Conservation (phyloP, 2,113 vertebrate species). For the Syngnathus scovelli region DNA sequence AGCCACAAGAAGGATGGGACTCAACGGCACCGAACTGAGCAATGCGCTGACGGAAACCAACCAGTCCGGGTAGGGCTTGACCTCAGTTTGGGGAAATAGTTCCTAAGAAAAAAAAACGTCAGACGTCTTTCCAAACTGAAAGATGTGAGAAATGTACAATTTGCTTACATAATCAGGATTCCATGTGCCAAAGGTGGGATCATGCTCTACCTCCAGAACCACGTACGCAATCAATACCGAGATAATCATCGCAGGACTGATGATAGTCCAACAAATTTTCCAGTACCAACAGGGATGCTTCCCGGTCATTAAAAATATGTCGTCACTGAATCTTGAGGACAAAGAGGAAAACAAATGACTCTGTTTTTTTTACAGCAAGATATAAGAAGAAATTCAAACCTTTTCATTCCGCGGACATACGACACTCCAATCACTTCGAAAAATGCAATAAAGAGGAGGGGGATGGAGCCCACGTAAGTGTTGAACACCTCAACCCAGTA, state of each 20-base stretch:
- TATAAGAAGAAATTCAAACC: conserved; percentile 51
- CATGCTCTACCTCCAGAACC: conserved; percentile 55
- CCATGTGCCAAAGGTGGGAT: conserved; percentile 75
- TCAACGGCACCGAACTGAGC: conserved; percentile 63
- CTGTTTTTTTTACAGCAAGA: too few relatives aligned
- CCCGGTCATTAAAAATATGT: conserved; percentile 82
- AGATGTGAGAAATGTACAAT: too few relatives aligned
- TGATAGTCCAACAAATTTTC: conserved; percentile 75
- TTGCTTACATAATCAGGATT: conserved; percentile 74
- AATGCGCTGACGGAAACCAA: conserved; percentile 71
- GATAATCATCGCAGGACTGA: conserved; percentile 80
- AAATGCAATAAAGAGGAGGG: conserved; percentile 80
- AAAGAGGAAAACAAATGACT: neutral
- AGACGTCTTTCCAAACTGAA: neutral
- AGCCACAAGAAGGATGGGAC: conserved; percentile 70
- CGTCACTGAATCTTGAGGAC: conserved; percentile 76
- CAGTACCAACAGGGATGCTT: conserved; percentile 76
- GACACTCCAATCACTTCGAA: conserved; percentile 75
- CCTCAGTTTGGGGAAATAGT: conserved; percentile 71
- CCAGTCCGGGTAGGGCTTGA: conserved; percentile 76
- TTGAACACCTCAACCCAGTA: conserved; percentile 94
- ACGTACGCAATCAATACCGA: conserved; percentile 75
- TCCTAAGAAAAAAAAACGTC: conserved; percentile 47
- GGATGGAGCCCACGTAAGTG: conserved; percentile 74
- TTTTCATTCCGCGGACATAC: conserved; percentile 77